phyloP scores from a whole-genome alignment of 1,140 invertebrate genomes.

The Drosophila chauvacae region DNA sequence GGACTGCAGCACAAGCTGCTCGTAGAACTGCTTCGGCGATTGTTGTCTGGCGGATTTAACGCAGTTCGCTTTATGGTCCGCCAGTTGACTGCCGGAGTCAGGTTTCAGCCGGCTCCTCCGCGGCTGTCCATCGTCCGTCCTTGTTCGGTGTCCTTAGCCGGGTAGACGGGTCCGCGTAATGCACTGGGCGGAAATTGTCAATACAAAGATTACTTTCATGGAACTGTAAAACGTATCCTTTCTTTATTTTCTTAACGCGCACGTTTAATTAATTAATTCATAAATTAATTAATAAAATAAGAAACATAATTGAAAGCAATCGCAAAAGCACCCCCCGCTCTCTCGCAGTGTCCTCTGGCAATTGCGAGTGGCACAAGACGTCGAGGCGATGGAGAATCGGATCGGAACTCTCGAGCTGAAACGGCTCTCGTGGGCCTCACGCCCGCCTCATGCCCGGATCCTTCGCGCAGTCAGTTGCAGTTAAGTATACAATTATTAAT shows the following conservation, averaged over 20 bases:
- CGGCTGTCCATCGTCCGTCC: background rate
- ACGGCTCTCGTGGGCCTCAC: conserved; percentile 52
- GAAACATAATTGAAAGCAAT: background rate
- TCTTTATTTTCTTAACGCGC: no score
- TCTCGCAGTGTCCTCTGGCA: conserved; percentile 16
- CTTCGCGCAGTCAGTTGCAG: conserved; percentile 23
- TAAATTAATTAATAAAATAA: no score
- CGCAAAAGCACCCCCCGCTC: background rate
- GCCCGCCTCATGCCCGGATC: conserved; percentile 8
- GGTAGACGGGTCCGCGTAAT: background rate
- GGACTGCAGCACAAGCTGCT: conserved; percentile 57
- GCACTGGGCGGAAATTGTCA: background rate
- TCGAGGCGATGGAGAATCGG: conserved; percentile 54
- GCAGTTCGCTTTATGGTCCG: conserved; percentile 68
- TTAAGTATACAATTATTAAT: conserved; percentile 54
- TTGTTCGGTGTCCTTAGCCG: conserved; percentile 3
- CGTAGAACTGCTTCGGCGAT: conserved; percentile 30
- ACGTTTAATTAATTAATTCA: no score
- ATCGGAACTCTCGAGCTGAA: conserved; percentile 73
- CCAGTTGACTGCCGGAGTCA: conserved; percentile 48
- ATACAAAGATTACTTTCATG: no score
- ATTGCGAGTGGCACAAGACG: conserved; percentile 26
- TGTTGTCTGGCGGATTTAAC: conserved; percentile 63
- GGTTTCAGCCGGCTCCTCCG: conserved; percentile 21
- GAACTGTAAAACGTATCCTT: background rate